phyloP scores from a whole-genome alignment of 2,113 vertebrate species.

The Cryptomyrus ogoouensis region DNA sequence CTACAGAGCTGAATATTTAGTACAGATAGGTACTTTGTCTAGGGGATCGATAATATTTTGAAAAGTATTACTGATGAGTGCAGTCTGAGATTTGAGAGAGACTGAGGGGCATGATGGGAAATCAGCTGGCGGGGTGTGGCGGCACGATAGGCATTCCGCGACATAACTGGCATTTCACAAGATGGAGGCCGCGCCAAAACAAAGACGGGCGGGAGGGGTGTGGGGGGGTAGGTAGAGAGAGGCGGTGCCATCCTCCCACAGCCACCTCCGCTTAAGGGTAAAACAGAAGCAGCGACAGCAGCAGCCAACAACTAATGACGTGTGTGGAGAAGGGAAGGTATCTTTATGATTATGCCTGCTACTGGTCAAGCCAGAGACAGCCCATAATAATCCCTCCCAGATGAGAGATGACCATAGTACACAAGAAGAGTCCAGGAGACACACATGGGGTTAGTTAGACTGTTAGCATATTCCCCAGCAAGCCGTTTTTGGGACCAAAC shows the following conservation, averaged over 20 bases:
- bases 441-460: not conserved
- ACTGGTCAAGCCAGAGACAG: not conserved
- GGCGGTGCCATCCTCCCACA: not conserved
- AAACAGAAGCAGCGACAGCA: not conserved
- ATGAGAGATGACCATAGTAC: not conserved
- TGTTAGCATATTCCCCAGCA: not conserved
- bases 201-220: not conserved
- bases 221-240: not conserved
- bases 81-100: not conserved
- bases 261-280: not conserved
- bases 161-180: not conserved
- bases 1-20: not conserved
- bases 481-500: not conserved
- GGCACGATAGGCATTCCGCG: not conserved
- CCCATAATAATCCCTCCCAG: not conserved
- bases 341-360: not conserved
- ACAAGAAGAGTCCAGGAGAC: not conserved
- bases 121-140: not conserved
- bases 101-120: not conserved
- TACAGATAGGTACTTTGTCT: not conserved
- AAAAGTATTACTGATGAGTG: not conserved
- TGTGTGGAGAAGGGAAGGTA: not conserved
- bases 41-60: not conserved
- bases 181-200: not conserved
- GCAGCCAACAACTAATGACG: not conserved